Evolutionary conservation across 2,113 vertebrate species (phyloP), one percentile per base, ranked within the genome.

Genomic region (Sylvietta virens): DNA sequence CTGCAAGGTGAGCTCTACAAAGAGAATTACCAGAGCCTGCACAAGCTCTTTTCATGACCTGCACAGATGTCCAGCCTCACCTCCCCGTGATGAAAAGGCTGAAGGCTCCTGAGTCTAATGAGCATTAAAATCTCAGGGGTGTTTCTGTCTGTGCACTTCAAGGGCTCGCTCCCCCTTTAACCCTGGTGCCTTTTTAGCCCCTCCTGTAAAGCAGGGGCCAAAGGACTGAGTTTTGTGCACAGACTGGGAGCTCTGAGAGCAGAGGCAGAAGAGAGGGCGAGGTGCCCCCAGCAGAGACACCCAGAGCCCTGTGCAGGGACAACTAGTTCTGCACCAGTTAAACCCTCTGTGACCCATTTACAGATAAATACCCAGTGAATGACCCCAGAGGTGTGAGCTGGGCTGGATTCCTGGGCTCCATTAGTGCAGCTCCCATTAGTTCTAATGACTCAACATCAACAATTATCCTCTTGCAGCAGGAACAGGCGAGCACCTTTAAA

Each of bases 101-200:
- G 95, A 97, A 77, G 70, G 31, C 44, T 91, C 80, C 92, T 89
- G 64, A 89, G 65, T 54, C 67, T 94, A 95, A 97, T 11, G 44
- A 97, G 90, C 81, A 70, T 73, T 94, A 93, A 96, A 96, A 92
- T 91, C 91, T 96, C 73, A 57, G 86, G 84, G 89, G 73, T 88
- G 71, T 90, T 94, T 94, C 82, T 81, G 73, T 56, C 86, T 93
- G 33, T 26, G 39, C 15, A 12, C 70, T 64, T 66, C 16, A 10
- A 87, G 90, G 62, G 65, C 84, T 96, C 81, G 48, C 35, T 89
- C 73, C 69, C 74, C 61, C 73, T 97, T 88, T 95, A 92, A 83
- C 95, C 85, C 94, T 18, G 31, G 35, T 37, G 72, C 81, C 79
- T 95, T 94, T 91, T 95, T 74, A 94, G 77, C 31, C 64, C 72